Percentiles rank a stretch among this genome's conserved stretches.
Evolutionary conservation across 2,113 vertebrate genomes (phyloP).

Genomic region (Phyllostomus discolor): DNA sequence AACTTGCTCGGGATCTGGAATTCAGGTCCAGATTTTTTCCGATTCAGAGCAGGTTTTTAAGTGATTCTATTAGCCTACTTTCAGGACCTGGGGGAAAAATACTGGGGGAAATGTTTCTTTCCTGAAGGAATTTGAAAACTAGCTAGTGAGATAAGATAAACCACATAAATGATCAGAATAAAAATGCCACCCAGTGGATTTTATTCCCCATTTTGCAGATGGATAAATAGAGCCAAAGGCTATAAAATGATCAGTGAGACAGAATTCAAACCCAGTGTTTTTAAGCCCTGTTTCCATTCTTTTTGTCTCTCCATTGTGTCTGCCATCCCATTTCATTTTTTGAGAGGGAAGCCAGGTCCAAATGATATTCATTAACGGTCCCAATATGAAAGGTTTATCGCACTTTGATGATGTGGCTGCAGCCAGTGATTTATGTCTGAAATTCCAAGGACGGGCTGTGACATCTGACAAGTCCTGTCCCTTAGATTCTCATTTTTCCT

Average conservation of each 20-base stretch:
- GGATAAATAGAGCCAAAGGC: background rate
- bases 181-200: background rate
- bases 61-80: background rate
- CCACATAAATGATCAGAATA: background rate
- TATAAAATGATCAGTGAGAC: background rate
- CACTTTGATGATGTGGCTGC: conserved; percentile 40
- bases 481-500: conserved; percentile 57
- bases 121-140: background rate
- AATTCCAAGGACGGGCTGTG: background rate
- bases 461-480: conserved; percentile 43
- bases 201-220: background rate
- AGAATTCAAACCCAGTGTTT: background rate
- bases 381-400: conserved; percentile 61
- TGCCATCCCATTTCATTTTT: conserved; percentile 24
- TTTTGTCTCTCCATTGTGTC: background rate
- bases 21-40: background rate
- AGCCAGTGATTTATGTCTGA: conserved; percentile 58
- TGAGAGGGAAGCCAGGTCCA: conserved; percentile 21
- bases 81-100: background rate
- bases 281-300: background rate
- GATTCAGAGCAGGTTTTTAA: background rate
- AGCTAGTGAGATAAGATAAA: background rate
- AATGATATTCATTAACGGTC: conserved; percentile 53
- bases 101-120: background rate
- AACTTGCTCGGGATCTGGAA: background rate